Base-by-base conservation (phyloP, 37 sponge, comb jelly and placozoan genomes). In the Bolinopsis microptera region DNA sequence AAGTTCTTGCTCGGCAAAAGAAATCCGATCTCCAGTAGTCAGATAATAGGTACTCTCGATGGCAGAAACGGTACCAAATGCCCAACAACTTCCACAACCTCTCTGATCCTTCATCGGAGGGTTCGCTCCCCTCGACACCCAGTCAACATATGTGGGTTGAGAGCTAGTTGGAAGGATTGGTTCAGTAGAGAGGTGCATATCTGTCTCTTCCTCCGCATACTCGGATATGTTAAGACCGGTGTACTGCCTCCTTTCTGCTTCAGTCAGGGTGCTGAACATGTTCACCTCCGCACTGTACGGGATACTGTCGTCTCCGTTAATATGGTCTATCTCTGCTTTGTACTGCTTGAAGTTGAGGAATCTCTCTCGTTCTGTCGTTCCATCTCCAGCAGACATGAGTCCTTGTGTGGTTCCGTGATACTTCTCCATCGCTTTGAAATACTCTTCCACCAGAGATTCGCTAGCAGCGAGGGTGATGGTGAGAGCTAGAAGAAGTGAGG, bases 221-320 rank as follows among this genome's bases (percentile, higher is more conserved):
- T 32, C 38, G 22, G 83, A 80, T 5, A 33, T 27, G 23, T 80
- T 80, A 22, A 80, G 83, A 5, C 83, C 83, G 3, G 83, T 80
- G 83, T 80, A 35, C 2, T 35, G 36, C 35, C 8, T 3, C 27
- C 83, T 21, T 35, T 80, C 83, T 5, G 36, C 18, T 8, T 35
- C 38, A 5, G 83, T 80, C 83, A 80, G 5, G 38, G 35, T 35
- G 3, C 38, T 35, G 23, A 80, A 80, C 38, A 24, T 35, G 38
- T 80, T 80, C 13, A 80, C 23, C 8, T 21, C 83, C 8, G 83
- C 83, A 3, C 13, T 32, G 27, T 35, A 80, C 13, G 83, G 83
- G 8, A 80, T 28, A 38, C 8, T 36, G 8, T 13, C 38, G 23
- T 80, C 83, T 5, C 35, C 8, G 83, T 80, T 80, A 38, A 80